Percentiles rank a stretch among this genome's conserved stretches.
Evolutionary conservation across 2,113 vertebrate genomes (phyloP).

Genomic region (Eulacestoma nigropectus): DNA sequence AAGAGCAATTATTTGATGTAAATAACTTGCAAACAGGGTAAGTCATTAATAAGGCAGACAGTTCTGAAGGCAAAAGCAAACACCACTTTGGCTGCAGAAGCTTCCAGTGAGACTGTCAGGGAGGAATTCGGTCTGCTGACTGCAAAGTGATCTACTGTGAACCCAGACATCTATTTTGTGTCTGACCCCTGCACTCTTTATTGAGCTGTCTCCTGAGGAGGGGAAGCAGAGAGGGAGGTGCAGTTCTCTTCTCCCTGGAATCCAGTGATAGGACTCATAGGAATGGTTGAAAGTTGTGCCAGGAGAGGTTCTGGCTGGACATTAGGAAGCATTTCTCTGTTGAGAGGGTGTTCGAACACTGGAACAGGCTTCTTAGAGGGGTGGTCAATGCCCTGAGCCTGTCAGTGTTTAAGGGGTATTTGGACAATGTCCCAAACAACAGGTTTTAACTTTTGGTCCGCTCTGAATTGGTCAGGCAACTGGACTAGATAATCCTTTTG

Average conservation of each 20-base stretch:
- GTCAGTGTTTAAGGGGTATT: not conserved
- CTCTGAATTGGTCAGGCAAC: not conserved
- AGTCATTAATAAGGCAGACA: conserved; percentile 4
- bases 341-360: not conserved
- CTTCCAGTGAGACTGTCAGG: not conserved
- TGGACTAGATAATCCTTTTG: not conserved
- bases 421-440: not conserved
- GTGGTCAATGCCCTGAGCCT: not conserved
- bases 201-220: not conserved
- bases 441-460: not conserved
- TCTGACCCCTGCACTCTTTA: not conserved
- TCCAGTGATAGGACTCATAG: not conserved
- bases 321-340: not conserved
- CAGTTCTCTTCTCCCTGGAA: not conserved
- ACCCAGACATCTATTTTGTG: not conserved
- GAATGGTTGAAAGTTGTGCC: not conserved
- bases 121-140: not conserved
- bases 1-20: not conserved
- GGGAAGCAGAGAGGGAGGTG: not conserved
- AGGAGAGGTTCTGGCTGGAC: not conserved
- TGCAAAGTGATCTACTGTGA: not conserved
- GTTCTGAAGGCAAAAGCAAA: conserved; percentile 14
- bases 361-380: not conserved
- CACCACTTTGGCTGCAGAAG: not conserved
- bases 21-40: not conserved